These are phyloP conservation scores for Antennarius maculatus DNA, from an alignment of 2,797 vertebrate genomes.

Conservation along the genomic window DNA sequence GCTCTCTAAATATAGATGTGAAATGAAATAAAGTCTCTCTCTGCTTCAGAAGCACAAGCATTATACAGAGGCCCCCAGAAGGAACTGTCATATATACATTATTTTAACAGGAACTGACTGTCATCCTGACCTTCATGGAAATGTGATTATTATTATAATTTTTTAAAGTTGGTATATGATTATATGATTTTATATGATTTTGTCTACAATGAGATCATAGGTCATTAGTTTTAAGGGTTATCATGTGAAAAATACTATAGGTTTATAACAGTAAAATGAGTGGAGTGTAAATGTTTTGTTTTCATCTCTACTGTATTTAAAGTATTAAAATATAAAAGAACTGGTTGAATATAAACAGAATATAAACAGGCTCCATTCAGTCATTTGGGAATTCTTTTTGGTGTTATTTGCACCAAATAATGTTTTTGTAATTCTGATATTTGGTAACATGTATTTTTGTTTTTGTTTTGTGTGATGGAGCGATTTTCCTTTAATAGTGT, in stretches of 20 bases:
- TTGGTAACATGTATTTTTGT: too few species aligned
- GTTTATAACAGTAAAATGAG: not conserved
- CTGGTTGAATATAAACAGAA: too few species aligned
- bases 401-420: too few species aligned
- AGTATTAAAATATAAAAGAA: not conserved
- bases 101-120: constrained; percentile 50
- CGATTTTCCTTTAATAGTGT: too few species aligned
- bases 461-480: too few species aligned
- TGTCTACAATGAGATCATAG: constrained; percentile 13
- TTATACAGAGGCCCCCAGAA: constrained; percentile 60
- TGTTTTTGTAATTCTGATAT: too few species aligned
- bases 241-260: not conserved
- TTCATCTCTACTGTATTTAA: not conserved
- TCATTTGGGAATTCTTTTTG: too few species aligned
- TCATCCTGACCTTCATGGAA: constrained; percentile 70
- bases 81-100: too few species aligned
- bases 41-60: constrained; percentile 60
- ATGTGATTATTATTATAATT: constrained; percentile 15
- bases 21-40: constrained; percentile 79
- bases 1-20: constrained; percentile 85
- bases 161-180: constrained; percentile 21
- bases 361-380: too few species aligned
- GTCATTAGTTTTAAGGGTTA: constrained; percentile 11
- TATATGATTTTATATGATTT: too few species aligned
- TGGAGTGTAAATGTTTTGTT: not conserved